Percentiles rank a stretch among this genome's conserved stretches.
These are phyloP conservation scores for Entelurus aequoreus DNA, from an alignment of 2,113 vertebrate species.

Conservation along the genomic window DNA sequence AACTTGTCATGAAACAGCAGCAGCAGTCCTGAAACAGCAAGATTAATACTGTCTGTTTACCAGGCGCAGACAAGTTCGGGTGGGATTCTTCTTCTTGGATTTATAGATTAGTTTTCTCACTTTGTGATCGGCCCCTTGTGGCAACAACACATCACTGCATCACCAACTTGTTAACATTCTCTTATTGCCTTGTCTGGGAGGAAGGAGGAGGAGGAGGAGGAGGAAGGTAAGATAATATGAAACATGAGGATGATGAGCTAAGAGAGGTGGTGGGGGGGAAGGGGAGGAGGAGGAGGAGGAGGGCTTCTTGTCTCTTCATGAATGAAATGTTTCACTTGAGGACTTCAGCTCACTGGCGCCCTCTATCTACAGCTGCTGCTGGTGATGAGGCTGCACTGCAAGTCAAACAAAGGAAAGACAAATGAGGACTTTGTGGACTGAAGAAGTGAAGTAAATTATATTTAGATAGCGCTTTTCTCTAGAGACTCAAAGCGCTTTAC, in stretches of 20 bases:
- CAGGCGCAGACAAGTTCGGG: constrained; percentile 96
- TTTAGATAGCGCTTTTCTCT: no score
- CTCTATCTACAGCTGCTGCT: constrained; percentile 93
- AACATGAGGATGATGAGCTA: constrained; percentile 53
- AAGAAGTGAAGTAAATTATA: neutral
- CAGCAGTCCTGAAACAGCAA: constrained; percentile 88
- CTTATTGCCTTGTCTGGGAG: constrained; percentile 86
- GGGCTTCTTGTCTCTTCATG: constrained; percentile 59
- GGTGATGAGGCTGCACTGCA: constrained; percentile 96
- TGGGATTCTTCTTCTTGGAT: constrained; percentile 65
- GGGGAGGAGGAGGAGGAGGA: constrained; percentile 44
- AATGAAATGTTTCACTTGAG: constrained; percentile 42
- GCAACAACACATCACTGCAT: constrained; percentile 83
- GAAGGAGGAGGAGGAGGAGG: constrained; percentile 66
- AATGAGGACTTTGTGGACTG: neutral
- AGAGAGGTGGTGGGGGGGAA: constrained; percentile 55
- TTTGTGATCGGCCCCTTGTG: constrained; percentile 41
- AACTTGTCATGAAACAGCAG: constrained; percentile 82
- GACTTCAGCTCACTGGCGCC: constrained; percentile 70
- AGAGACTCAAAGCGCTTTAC: no score
- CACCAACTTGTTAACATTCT: constrained; percentile 92
- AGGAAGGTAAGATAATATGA: constrained; percentile 51
- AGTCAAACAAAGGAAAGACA: constrained; percentile 34
- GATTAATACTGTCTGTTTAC: constrained; percentile 86
- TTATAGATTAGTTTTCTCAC: constrained; percentile 54